Percentiles rank a stretch among this genome's conserved stretches.
Evolutionary conservation across 2,797 vertebrate species (phyloP).

Genomic region (Calcarius lapponicus): DNA sequence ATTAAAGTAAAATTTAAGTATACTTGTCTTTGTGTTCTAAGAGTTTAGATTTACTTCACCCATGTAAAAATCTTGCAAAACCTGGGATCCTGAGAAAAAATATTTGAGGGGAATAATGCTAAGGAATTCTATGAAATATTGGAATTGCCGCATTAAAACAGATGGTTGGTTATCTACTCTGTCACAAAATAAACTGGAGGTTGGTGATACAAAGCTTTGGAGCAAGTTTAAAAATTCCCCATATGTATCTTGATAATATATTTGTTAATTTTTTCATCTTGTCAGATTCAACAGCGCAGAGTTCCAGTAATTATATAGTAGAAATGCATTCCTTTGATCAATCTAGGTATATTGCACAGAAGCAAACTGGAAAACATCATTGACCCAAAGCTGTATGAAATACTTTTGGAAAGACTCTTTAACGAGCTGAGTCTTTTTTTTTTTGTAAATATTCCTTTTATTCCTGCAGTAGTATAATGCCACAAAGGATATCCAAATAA

Average conservation of each 20-base stretch:
- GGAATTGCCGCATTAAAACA: background rate
- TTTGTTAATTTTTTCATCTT: background rate
- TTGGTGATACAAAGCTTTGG: background rate
- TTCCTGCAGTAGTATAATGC: background rate
- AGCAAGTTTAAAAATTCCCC: background rate
- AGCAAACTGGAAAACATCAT: background rate
- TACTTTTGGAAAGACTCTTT: background rate
- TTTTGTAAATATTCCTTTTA: constrained; percentile 6
- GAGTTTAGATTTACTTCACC: background rate
- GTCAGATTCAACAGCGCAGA: background rate
- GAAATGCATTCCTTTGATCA: background rate
- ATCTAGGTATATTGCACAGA: background rate
- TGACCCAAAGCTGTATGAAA: background rate
- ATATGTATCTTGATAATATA: background rate
- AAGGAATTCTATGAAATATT: background rate
- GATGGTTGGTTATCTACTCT: background rate
- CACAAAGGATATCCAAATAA: background rate
- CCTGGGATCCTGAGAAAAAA: background rate
- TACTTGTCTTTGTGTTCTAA: background rate
- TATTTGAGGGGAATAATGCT: background rate
- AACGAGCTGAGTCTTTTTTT: background rate
- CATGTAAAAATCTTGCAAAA: background rate
- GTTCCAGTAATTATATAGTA: background rate
- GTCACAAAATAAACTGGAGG: background rate
- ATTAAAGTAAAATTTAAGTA: constrained; percentile 50